These are phyloP conservation scores for Eupithecia subfuscata DNA, from an alignment of 2,888 invertebrate genomes.

Conservation along the genomic window DNA sequence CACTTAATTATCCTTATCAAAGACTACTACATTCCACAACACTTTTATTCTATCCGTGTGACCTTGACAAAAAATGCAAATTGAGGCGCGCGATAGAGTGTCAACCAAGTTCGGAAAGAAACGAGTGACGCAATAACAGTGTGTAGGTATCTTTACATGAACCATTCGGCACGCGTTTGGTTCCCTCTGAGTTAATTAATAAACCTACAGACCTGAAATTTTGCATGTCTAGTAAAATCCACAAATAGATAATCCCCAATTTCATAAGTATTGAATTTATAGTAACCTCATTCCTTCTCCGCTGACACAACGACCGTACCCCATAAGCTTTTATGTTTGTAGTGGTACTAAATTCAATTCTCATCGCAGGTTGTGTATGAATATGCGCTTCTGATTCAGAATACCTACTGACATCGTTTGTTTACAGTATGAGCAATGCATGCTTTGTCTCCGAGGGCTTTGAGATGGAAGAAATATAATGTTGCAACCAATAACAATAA, in stretches of 20 bases:
- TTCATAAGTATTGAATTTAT: background rate
- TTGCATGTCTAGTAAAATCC: no score
- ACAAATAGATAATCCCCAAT: background rate
- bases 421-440: conserved; percentile 16
- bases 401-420: conserved; percentile 19
- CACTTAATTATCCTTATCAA: no score
- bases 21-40: no score
- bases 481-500: background rate
- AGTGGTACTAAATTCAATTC: conserved; percentile 46
- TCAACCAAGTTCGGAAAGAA: no score
- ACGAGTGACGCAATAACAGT: no score
- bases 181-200: no score
- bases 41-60: no score
- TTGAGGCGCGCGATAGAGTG: no score
- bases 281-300: conserved; percentile 2
- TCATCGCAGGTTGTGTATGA: conserved; percentile 39
- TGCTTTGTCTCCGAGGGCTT: background rate
- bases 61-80: no score
- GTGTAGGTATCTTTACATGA: no score
- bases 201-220: no score
- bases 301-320: conserved; percentile 23
- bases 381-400: conserved; percentile 34
- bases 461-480: background rate
- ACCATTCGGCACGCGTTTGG: no score
- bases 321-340: conserved; percentile 40